A percentile compares a stretch with the other conserved stretches of the same genome.
Evolutionary conservation across 2,888 invertebrate genomes (phyloP).

Genomic region (Enchytraeus crypticus): DNA sequence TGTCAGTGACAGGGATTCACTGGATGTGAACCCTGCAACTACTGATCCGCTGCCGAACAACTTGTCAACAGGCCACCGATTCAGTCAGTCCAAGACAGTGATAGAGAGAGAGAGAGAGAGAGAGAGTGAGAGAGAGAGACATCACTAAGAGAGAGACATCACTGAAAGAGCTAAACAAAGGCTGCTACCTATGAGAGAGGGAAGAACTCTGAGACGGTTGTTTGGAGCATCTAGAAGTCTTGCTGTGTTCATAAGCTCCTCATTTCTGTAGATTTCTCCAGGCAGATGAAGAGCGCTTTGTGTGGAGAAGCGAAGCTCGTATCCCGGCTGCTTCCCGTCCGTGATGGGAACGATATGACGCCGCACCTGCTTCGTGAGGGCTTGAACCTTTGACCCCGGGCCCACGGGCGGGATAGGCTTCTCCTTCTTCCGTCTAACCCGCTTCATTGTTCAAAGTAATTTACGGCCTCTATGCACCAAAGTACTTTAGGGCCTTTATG

Average conservation of each 20-base stretch:
- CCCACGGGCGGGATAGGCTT: conserved; percentile 46
- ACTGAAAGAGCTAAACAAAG: no score
- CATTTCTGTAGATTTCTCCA: conserved; percentile 42
- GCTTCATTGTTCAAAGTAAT: no score
- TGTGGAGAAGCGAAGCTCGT: conserved; percentile 26
- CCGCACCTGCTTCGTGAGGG: conserved; percentile 39
- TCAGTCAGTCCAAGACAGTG: no score
- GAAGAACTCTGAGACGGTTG: conserved; percentile 41
- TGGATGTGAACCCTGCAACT: no score
- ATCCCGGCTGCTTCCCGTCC: conserved; percentile 30
- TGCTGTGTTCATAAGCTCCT: conserved; percentile 36
- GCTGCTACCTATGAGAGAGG: conserved; percentile 30
- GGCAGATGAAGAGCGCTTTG: conserved; percentile 33
- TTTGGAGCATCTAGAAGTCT: conserved; percentile 39
- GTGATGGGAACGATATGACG: conserved; percentile 32
- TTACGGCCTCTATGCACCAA: no score
- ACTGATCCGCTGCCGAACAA: no score
- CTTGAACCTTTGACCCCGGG: conserved; percentile 44
- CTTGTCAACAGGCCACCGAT: no score
- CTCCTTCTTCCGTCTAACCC: conserved; percentile 41
- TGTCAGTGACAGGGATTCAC: no score
- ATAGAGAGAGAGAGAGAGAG: no score
- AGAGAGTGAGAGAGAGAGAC: no score
- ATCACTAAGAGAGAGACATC: no score
- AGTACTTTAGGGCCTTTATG: no score